Evolutionary conservation across 2,797 vertebrate species (phyloP).

Genomic region (Phalanger gymnotis): DNA sequence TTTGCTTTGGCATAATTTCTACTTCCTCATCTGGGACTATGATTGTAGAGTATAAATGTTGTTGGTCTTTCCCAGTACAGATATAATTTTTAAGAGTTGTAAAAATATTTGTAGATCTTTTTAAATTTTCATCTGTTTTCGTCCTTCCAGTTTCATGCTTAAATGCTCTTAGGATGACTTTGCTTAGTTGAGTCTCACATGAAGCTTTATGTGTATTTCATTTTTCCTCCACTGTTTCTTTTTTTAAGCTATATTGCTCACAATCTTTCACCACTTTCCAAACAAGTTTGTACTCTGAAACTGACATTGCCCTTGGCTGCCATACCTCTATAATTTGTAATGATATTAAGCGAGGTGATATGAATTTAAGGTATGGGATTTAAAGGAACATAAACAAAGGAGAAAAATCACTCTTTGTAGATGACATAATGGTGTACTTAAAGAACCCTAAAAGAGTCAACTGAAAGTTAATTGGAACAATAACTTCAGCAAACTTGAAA

Average conservation of each 20-base stretch:
- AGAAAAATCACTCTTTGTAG: no score
- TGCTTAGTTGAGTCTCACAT: neutral
- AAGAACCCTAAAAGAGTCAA: no score
- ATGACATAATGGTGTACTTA: no score
- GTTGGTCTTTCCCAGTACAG: neutral
- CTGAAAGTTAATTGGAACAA: no score
- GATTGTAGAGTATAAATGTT: neutral
- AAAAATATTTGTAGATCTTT: neutral
- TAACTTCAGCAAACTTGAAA: no score
- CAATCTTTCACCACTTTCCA: neutral
- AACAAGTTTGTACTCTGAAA: neutral
- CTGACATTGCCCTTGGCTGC: neutral
- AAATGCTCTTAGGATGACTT: neutral
- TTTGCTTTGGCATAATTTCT: no score
- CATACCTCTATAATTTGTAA: neutral
- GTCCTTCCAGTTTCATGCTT: neutral
- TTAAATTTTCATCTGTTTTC: neutral
- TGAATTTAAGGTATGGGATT: neutral
- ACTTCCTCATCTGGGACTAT: neutral
- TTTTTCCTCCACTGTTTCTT: neutral
- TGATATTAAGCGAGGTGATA: neutral
- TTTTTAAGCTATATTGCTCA: neutral
- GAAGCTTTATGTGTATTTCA: neutral
- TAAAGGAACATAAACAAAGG: neutral
- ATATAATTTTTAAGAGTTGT: neutral